phyloP scores from a whole-genome alignment of 2,797 vertebrate species.

The Acanthornis magna region DNA sequence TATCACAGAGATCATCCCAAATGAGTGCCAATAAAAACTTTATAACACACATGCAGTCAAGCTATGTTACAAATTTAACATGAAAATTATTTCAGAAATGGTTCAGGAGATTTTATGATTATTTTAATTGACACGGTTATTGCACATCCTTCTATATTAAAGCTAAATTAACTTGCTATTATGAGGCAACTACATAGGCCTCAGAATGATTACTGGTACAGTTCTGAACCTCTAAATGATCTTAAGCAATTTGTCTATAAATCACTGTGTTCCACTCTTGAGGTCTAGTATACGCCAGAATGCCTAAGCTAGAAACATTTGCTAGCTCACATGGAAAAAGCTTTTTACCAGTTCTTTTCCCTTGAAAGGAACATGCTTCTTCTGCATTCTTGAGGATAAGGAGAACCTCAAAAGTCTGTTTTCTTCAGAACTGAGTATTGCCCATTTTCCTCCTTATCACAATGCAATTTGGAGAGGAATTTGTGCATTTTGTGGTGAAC shows the following conservation, averaged over 20 bases:
- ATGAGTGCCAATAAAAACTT: slow-evolving; percentile 1
- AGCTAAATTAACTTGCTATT: slow-evolving; percentile 32
- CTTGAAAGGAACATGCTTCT: not conserved
- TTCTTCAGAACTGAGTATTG: not conserved
- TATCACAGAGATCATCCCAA: not conserved
- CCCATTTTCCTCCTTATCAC: not conserved
- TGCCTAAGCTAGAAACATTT: not conserved
- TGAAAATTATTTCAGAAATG: slow-evolving; percentile 10
- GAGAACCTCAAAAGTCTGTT: not conserved
- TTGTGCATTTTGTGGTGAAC: not conserved
- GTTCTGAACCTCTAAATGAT: slow-evolving; percentile 24
- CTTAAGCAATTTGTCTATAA: slow-evolving; percentile 1
- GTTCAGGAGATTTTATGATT: slow-evolving; percentile 33
- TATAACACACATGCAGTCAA: not conserved
- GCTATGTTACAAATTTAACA: not conserved
- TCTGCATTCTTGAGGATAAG: not conserved
- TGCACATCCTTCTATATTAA: slow-evolving; percentile 28
- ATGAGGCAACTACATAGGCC: not conserved
- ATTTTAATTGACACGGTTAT: slow-evolving; percentile 37
- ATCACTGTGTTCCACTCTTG: not conserved
- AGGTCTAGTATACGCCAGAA: not conserved
- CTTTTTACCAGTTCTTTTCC: not conserved
- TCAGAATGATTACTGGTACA: slow-evolving; percentile 1
- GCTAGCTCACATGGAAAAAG: not conserved
- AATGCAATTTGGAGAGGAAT: not conserved